phyloP scores from a whole-genome alignment of 2,888 invertebrate genomes.

The Anarsia innoxiella region DNA sequence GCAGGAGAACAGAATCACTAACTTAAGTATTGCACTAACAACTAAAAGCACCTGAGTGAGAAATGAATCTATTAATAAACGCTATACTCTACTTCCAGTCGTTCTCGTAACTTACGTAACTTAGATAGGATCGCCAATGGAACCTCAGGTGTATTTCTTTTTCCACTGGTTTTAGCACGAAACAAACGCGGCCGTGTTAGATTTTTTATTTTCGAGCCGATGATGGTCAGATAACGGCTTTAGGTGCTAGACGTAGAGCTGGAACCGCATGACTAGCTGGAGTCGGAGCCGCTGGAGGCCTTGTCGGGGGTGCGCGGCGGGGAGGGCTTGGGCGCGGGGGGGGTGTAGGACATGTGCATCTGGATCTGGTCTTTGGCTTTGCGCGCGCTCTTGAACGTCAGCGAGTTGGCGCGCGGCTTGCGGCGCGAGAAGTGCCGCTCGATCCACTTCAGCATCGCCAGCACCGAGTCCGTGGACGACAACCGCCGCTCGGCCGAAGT shows the following conservation, averaged over 20 bases:
- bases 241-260: neutral
- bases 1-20: too few relatives aligned
- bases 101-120: too few relatives aligned
- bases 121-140: too few relatives aligned
- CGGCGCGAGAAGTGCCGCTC: conserved; percentile 88
- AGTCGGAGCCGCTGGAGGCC: conserved; percentile 60
- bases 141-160: too few relatives aligned
- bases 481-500: conserved; percentile 91
- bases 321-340: conserved; percentile 46
- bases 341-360: conserved; percentile 84
- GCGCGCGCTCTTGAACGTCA: conserved; percentile 76
- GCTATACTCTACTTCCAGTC: too few relatives aligned
- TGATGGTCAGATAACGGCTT: neutral
- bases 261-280: conserved; percentile 41
- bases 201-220: neutral
- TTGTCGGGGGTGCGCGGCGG: conserved; percentile 50
- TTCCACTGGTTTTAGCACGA: too few relatives aligned
- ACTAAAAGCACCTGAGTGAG: too few relatives aligned
- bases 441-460: conserved; percentile 93
- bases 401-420: conserved; percentile 82
- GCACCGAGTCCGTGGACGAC: conserved; percentile 91
- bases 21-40: too few relatives aligned
- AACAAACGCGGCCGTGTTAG: too few relatives aligned
- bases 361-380: conserved; percentile 81
- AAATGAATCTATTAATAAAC: too few relatives aligned